Evolutionary conservation across 2,888 invertebrate species (phyloP), one percentile per base, ranked within the genome.

Genomic region (Caenorhabditis sulstoni): DNA sequence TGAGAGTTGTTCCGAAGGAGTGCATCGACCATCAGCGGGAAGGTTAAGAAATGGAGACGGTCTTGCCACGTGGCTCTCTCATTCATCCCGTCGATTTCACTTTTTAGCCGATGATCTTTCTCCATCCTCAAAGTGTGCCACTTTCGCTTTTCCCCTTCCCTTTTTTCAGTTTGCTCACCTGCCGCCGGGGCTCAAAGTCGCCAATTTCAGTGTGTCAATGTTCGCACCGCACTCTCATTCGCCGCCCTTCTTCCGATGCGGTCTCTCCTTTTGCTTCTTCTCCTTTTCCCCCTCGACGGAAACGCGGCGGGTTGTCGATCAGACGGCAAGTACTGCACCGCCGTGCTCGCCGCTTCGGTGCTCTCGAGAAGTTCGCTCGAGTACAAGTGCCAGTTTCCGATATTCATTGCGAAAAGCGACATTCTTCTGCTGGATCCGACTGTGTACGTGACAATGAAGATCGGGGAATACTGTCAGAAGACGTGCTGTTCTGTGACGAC

Each of bases 151-250:
- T 68, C 9, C 44, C 66, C 37, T 23, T 41, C 35, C 52, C n/a
- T n/a, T n/a, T n/a, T n/a, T n/a, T n/a, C 29, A 29, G 62, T 70
- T 70, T 70, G 61, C 22, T 62, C 70, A 70, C 70, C 70, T 70
- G 70, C 62, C 22, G 35, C 59, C 9, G 23, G 12, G 29, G 29
- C 52, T 52, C 52, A 52, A 52, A 52, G 50, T 58, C 57, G 29
- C 47, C 41, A 50, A 59, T 58, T 16, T 65, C 45, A 57, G 49
- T 49, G 53, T 68, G 68, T 59, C 68, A 68, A 59, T 68, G 68
- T 68, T 68, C 68, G 47, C 44, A 5, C 29, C 29, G 29, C 23
- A 68, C 22, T 22, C 49, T 49, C 35, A 35, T 12, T 20, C 4
- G 29, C n/a, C 22, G 37, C n/a, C 41, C 16, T n/a, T 3, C 7